Evolutionary conservation across 2,888 invertebrate species (phyloP), one percentile per base, ranked within the genome.

Genomic region (Acrobeloides nanus): DNA sequence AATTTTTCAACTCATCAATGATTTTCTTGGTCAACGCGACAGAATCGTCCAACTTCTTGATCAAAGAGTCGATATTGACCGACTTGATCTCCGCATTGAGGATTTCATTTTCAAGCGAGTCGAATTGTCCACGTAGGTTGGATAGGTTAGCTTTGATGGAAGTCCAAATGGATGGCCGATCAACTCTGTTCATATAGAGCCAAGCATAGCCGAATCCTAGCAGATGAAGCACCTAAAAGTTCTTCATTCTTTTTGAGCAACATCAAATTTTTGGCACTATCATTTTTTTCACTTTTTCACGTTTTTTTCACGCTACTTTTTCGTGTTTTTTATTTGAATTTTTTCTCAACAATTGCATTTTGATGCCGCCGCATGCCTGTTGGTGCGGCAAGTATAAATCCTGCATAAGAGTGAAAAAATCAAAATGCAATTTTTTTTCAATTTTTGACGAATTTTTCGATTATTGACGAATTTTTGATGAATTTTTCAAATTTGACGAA

Each of bases 141-240:
- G 29, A 41, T 31, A 55, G 38, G 10, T 29, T 24, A 12, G 24
- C 24, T 31, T 59, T 59, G 23, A 34, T 38, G 23, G 38, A 38
- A 40, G 20, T 31, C 53, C 46, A 52, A 24, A 8, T 27, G 44
- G 20, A 39, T 21, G 46, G 53, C 24, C 18, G 25, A 17, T 51
- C 42, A 24, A n/a, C 40, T 12, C 56, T 48, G n/a, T 18, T 60
- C 39, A 60, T 46, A 46, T 59, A 59, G 29, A 59, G 53, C 52
- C 52, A 59, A n/a, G 53, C 62, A 38, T 37, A 53, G 39, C 62
- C 62, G 40, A 45, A 55, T 39, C 62, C 59, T 34, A 59, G 31
- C 34, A 59, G 23, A 21, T 59, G 55, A n/a, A 62, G 46, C 20
- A 47, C 54, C 58, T 58, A 32, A 37, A 45, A 31, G 23, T 8